Conservation (phyloP, 1,140 invertebrate genomes). For the Pogonomyrmex californicus region DNA sequence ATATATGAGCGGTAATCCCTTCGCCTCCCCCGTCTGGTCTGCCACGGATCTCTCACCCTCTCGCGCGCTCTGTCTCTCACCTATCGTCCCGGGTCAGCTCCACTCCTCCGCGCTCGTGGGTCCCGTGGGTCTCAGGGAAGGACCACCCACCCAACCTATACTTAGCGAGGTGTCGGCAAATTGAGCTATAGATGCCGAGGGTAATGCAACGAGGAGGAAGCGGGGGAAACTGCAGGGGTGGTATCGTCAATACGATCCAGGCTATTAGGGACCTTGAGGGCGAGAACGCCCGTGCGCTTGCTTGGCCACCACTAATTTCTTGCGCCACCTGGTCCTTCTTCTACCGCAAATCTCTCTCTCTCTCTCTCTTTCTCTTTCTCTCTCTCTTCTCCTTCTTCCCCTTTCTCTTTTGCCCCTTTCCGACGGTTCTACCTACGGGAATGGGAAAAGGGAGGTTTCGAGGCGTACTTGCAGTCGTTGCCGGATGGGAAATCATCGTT, state of each 20-base stretch:
- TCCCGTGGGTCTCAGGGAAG: conserved; percentile 77
- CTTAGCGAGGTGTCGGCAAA: conserved; percentile 87
- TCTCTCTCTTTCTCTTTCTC: conserved; percentile 13
- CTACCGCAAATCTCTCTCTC: conserved; percentile 64
- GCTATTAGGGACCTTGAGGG: conserved; percentile 79
- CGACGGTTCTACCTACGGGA: conserved; percentile 18
- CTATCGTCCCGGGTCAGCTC: conserved; percentile 72
- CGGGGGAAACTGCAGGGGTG: conserved; percentile 48
- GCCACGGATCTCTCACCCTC: conserved; percentile 55
- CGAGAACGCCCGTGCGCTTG: conserved; percentile 62
- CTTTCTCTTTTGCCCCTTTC: background rate
- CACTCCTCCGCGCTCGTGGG: conserved; percentile 75
- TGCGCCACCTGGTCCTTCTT: conserved; percentile 79
- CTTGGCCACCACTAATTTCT: conserved; percentile 78
- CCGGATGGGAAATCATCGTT: conserved; percentile 22
- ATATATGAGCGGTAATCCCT: conserved; percentile 74
- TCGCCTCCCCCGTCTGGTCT: background rate
- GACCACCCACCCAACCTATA: conserved; percentile 87
- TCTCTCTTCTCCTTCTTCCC: too few species aligned
- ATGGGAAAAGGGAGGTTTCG: conserved; percentile 46
- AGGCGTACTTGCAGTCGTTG: conserved; percentile 28
- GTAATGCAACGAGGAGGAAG: conserved; percentile 79
- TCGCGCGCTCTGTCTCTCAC: conserved; percentile 52
- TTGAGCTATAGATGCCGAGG: conserved; percentile 87
- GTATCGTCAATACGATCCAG: conserved; percentile 83